Conservation (phyloP, 1,140 invertebrate genomes). For the Wasmannia auropunctata region DNA sequence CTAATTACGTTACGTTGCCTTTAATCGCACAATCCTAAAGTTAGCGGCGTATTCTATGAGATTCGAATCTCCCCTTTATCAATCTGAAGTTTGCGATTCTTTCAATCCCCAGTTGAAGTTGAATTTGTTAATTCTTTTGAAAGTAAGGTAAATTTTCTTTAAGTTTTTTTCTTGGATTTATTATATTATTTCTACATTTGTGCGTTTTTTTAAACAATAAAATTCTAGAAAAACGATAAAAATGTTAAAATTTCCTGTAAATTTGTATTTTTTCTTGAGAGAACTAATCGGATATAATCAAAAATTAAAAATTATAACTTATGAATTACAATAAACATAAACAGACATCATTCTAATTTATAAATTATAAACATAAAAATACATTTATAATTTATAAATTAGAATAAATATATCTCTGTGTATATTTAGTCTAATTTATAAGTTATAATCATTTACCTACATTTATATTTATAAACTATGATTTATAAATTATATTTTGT, state of each 20-base stretch:
- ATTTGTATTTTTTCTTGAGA: neutral
- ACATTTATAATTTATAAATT: too few relatives aligned
- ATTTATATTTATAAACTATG: neutral
- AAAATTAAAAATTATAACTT: neutral
- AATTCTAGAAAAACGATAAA: neutral
- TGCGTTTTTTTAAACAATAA: neutral
- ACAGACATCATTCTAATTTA: too few relatives aligned
- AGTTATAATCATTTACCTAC: too few relatives aligned
- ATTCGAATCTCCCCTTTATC: neutral
- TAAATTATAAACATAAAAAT: neutral
- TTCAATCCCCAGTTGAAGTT: neutral
- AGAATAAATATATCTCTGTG: too few relatives aligned
- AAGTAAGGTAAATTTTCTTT: neutral
- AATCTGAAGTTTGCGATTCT: neutral
- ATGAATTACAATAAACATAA: neutral
- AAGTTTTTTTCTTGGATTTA: neutral
- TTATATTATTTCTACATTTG: neutral
- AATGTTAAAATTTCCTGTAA: neutral
- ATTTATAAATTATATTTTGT: too few relatives aligned
- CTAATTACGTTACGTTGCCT: conserved; percentile 70
- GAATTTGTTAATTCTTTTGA: neutral
- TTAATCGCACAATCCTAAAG: conserved; percentile 50
- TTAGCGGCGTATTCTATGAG: neutral
- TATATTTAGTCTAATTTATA: neutral
- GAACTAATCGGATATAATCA: too few relatives aligned